Evolutionary conservation across 2,113 vertebrate species (phyloP).

Genomic region (Carassius carassius): DNA sequence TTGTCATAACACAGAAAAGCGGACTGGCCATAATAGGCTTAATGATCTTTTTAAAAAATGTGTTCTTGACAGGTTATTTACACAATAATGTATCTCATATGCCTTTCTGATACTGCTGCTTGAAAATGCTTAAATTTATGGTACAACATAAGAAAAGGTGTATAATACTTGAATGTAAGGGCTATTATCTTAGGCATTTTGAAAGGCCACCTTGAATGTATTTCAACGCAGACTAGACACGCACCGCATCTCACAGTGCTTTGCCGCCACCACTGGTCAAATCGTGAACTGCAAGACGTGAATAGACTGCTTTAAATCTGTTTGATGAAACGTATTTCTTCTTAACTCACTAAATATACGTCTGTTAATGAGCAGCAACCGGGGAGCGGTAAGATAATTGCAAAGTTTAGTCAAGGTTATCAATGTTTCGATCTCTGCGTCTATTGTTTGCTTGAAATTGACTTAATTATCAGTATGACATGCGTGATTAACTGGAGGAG

Average conservation of each 20-base stretch:
- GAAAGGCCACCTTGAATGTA: background rate
- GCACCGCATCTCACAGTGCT: background rate
- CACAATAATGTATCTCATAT: background rate
- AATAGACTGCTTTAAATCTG: background rate
- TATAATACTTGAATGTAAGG: background rate
- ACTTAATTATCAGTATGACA: background rate
- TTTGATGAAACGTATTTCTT: background rate
- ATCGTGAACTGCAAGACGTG: background rate
- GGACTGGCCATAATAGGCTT: too few relatives aligned
- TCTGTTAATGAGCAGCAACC: background rate
- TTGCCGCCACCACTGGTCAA: conserved; percentile 27
- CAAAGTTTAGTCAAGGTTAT: conserved; percentile 16
- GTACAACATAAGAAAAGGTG: background rate
- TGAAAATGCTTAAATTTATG: background rate
- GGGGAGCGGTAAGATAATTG: background rate
- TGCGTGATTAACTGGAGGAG: conserved; percentile 8
- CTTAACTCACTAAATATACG: background rate
- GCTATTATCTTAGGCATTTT: background rate
- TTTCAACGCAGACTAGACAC: background rate
- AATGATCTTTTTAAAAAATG: too few relatives aligned
- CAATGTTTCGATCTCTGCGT: background rate
- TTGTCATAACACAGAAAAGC: too few relatives aligned
- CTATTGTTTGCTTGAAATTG: conserved; percentile 22
- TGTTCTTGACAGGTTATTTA: too few relatives aligned
- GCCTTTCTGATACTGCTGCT: background rate